A percentile compares a stretch with the other conserved stretches of the same genome.
These are phyloP conservation scores for Nycteola revayana DNA, from an alignment of 2,888 invertebrate genomes.

Conservation along the genomic window DNA sequence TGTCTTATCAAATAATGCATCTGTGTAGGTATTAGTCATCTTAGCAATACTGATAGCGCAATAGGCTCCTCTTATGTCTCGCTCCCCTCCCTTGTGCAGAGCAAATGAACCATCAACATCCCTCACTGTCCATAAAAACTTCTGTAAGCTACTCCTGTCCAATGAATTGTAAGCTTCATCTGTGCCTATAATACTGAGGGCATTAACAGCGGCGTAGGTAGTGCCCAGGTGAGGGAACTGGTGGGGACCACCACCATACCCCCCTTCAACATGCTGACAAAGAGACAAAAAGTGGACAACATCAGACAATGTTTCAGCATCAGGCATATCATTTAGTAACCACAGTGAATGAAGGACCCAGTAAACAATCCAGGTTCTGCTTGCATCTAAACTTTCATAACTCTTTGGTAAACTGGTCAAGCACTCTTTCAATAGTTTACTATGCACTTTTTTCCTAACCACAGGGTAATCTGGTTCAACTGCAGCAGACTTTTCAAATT, in stretches of 20 bases:
- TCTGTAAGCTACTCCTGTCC: slow-evolving; percentile 87
- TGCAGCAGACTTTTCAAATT: slow-evolving; percentile 68
- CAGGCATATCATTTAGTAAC: slow-evolving; percentile 80
- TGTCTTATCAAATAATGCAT: slow-evolving; percentile 90
- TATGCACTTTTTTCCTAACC: slow-evolving; percentile 85
- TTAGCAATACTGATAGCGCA: slow-evolving; percentile 96
- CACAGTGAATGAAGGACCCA: slow-evolving; percentile 97
- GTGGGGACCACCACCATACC: slow-evolving; percentile 97
- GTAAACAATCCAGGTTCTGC: slow-evolving; percentile 97
- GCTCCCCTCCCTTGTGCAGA: slow-evolving; percentile 96
- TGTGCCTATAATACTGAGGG: slow-evolving; percentile 94
- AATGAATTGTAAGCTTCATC: slow-evolving; percentile 93
- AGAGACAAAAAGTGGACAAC: slow-evolving; percentile 65
- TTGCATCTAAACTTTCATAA: slow-evolving; percentile 95
- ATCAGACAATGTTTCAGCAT: slow-evolving; percentile 60
- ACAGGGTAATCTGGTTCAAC: slow-evolving; percentile 79
- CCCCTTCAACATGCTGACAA: slow-evolving; percentile 91
- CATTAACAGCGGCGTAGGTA: slow-evolving; percentile 98
- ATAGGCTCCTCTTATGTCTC: slow-evolving; percentile 97
- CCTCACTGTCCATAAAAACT: slow-evolving; percentile 90
- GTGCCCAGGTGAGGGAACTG: slow-evolving; percentile 97
- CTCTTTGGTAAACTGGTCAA: slow-evolving; percentile 85
- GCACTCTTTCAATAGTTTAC: slow-evolving; percentile 85
- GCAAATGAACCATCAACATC: slow-evolving; percentile 94
- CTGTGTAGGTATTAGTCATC: slow-evolving; percentile 89